These are phyloP conservation scores for Podarcis siculus DNA, from an alignment of 2,797 vertebrate species.

Conservation along the genomic window DNA sequence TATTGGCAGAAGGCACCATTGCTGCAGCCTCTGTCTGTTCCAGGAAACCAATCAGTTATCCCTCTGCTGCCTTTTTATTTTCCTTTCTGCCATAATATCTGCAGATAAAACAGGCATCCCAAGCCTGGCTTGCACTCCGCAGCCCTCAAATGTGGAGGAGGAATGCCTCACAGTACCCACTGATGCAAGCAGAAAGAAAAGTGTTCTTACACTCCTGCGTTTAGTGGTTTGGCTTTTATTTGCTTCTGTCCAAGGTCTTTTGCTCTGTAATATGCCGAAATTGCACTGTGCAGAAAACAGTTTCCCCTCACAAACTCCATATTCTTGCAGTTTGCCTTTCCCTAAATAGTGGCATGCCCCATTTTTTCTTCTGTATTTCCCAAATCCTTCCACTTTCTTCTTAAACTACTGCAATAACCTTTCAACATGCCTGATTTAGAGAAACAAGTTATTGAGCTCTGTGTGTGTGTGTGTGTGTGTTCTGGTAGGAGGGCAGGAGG, in stretches of 20 bases:
- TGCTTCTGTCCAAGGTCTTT: conserved; percentile 40
- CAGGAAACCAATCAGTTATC: conserved; percentile 3
- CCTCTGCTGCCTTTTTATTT: not conserved
- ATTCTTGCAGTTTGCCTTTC: not conserved
- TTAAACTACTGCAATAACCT: not conserved
- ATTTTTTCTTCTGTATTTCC: not conserved
- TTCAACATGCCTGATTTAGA: not conserved
- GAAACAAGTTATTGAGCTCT: not conserved
- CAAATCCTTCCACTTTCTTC: too few species aligned
- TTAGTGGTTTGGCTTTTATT: conserved; percentile 59
- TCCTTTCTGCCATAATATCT: not conserved
- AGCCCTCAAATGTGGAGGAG: not conserved
- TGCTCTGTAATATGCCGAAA: conserved; percentile 10
- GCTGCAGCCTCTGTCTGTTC: not conserved
- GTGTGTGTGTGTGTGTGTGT: not conserved
- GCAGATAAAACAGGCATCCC: not conserved
- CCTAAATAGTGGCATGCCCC: not conserved
- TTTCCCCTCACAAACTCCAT: not conserved
- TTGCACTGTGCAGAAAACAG: not conserved
- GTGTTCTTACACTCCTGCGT: conserved; percentile 42
- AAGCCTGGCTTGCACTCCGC: not conserved
- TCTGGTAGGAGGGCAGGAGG: not conserved
- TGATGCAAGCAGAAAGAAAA: conserved; percentile 42
- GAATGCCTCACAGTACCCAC: not conserved
- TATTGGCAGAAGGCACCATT: not conserved